A percentile compares a stretch with the other conserved stretches of the same genome.
phyloP scores from a whole-genome alignment of 2,797 vertebrate genomes.

The Hyperoplus immaculatus region DNA sequence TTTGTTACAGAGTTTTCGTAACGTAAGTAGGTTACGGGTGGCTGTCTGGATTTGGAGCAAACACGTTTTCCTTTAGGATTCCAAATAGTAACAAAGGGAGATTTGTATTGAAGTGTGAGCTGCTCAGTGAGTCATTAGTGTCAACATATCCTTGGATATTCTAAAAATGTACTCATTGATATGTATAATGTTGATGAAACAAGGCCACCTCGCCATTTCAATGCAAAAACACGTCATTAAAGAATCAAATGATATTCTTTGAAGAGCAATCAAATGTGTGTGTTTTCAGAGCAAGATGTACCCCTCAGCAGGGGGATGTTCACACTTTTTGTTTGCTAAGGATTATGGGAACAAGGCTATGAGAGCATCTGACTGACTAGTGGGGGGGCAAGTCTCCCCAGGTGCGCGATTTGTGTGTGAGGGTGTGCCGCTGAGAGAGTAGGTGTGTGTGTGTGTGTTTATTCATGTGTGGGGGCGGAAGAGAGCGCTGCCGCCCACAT shows the following conservation, averaged over 20 bases:
- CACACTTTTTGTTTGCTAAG: conserved; percentile 56
- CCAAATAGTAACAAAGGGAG: neutral
- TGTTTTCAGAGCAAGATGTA: conserved; percentile 13
- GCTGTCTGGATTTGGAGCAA: conserved; percentile 8
- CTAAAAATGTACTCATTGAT: neutral
- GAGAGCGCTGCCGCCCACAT: conserved; percentile 73
- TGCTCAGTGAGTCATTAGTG: neutral
- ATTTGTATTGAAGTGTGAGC: neutral
- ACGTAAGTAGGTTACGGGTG: neutral
- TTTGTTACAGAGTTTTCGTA: conserved; percentile 14
- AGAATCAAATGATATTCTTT: conserved; percentile 16
- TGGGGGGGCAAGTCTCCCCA: conserved; percentile 63
- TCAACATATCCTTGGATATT: neutral
- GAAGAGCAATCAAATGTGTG: conserved; percentile 9
- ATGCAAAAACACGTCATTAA: neutral
- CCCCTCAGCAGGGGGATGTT: conserved; percentile 33
- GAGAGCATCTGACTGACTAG: conserved; percentile 73
- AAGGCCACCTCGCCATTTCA: neutral
- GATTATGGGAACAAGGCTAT: conserved; percentile 66
- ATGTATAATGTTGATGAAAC: neutral
- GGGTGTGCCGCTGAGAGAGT: conserved; percentile 9
- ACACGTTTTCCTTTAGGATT: conserved; percentile 8
- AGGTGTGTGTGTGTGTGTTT: conserved; percentile 27
- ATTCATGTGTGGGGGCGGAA: conserved; percentile 71
- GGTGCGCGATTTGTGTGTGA: conserved; percentile 35